Conservation (phyloP, 1,140 invertebrate genomes). For the Heliconius hewitsoni region DNA sequence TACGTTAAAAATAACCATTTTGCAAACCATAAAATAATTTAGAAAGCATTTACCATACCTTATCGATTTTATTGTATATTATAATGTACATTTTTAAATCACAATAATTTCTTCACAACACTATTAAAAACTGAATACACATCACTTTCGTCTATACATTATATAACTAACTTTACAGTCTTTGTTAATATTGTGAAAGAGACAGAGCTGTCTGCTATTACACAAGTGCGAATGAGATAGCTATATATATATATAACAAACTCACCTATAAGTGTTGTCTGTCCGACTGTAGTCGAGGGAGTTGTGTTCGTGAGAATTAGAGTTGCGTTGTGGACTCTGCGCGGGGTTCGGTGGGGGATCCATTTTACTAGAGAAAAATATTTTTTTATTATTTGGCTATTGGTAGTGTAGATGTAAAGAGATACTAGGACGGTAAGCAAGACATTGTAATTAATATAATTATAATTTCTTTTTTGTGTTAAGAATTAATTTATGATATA, state of each 20-base stretch:
- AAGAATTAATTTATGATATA: too few relatives aligned
- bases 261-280: constrained; percentile 66
- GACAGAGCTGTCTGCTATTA: neutral
- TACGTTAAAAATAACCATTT: too few relatives aligned
- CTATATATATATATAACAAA: constrained; percentile 5
- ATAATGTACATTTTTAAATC: neutral
- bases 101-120: neutral
- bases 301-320: constrained; percentile 70
- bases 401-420: too few relatives aligned
- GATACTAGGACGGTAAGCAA: too few relatives aligned
- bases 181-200: neutral
- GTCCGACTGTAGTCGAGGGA: constrained; percentile 65
- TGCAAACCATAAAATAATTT: too few relatives aligned
- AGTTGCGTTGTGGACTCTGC: constrained; percentile 69
- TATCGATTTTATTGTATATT: neutral
- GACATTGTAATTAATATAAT: too few relatives aligned
- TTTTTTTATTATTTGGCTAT: too few relatives aligned
- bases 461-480: too few relatives aligned
- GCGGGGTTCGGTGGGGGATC: constrained; percentile 65
- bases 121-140: neutral
- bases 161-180: neutral
- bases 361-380: constrained; percentile 52
- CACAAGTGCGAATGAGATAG: neutral
- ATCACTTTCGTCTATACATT: neutral
- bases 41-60: neutral